Base-by-base conservation (phyloP, 2,888 invertebrate genomes). In the Trissonchulus sp. region DNA sequence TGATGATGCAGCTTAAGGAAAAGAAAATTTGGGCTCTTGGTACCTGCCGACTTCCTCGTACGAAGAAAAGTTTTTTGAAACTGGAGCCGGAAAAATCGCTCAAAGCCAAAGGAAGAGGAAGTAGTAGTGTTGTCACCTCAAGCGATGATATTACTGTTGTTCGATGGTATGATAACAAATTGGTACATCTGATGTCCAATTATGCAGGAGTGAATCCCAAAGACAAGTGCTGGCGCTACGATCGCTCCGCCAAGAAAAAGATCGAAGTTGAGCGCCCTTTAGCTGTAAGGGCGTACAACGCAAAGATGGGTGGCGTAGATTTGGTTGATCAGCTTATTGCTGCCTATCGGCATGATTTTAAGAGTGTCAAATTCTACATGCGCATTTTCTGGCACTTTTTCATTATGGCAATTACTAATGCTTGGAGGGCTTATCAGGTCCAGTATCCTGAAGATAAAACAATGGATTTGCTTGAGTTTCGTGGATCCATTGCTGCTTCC, bases 211-310 rank as follows among this genome's bases (percentile, higher is more conserved):
- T 18, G 3, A 3, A 63, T 15, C 15, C 65, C 15, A 28, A 28
- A n/a, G 65, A 63, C 65, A 63, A 63, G 65, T 63, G 65, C 65
- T 18, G 30, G n/a, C n/a, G 65, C 8, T 63, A 63, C 65, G 65
- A 63, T 31, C 65, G 65, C 3, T 63, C 65, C 31, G 31, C 8
- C 28, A 63, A 63, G n/a, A 15, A 63, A 30, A 8, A 63, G 8
- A 63, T 18, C 30, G 30, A 28, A 63, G 65, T 48, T 23, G 48
- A 48, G 23, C 48, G 65, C n/a, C 65, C 65, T 8, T 18, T 8
- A n/a, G 31, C 31, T 18, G 31, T 63, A 3, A 30, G 30, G 8
- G 65, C n/a, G 15, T 63, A 63, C 31, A 63, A 30, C 31, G n/a
- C n/a, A 15, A 28, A 8, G 8, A 63, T 63, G 65, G 65, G 65